Conservation (phyloP, 2,113 vertebrate genomes). For the Sterna hirundo region DNA sequence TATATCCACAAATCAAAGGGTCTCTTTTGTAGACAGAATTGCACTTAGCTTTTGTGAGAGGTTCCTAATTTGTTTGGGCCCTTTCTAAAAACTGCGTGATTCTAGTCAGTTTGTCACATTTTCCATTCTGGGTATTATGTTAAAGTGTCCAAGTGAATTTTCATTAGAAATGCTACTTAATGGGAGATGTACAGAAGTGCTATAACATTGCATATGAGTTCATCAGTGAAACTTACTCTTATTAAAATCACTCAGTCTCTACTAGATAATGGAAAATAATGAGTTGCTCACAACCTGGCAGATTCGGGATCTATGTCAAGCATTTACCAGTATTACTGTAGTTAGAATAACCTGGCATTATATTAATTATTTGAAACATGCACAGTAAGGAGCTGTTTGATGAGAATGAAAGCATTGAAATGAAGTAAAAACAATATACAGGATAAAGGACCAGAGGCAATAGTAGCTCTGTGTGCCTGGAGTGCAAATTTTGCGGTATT, state of each 20-base stretch:
- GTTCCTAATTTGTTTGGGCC: background rate
- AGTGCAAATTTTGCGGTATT: background rate
- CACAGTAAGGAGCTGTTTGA: background rate
- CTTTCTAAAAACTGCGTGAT: background rate
- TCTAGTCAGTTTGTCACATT: background rate
- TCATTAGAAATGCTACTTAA: background rate
- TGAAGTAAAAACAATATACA: background rate
- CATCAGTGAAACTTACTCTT: background rate
- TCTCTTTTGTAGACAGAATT: background rate
- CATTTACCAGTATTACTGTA: background rate
- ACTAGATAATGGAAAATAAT: background rate
- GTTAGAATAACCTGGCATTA: background rate
- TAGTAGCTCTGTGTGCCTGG: background rate
- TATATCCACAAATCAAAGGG: background rate
- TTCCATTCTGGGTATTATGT: background rate
- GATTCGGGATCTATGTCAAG: background rate
- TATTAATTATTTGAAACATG: background rate
- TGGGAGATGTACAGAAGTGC: background rate
- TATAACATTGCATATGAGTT: background rate
- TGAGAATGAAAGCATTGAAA: background rate
- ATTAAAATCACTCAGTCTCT: background rate
- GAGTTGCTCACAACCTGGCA: background rate
- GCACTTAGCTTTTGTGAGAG: background rate
- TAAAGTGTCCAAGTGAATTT: background rate
- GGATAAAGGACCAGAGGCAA: background rate